Evolutionary conservation across 2,888 invertebrate genomes (phyloP).

Genomic region (Physocephala rufipes): DNA sequence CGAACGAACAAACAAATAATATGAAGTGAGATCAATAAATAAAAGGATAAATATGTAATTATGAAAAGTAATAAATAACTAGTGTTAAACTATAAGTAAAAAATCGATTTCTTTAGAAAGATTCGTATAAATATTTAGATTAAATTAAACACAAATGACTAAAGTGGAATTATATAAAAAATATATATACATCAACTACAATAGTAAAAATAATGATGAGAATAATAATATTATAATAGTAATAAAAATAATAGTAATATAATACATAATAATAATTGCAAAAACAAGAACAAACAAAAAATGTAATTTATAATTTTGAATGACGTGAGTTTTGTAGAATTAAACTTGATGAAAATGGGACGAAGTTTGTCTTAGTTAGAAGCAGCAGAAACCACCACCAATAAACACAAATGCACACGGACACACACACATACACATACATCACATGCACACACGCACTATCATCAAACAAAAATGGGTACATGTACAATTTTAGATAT

Average conservation of each 20-base stretch:
- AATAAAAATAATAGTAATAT: not conserved
- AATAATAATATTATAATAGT: too few relatives aligned
- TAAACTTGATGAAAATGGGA: not conserved
- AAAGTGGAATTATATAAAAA: not conserved
- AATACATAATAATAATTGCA: not conserved
- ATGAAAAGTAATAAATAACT: constrained; percentile 1
- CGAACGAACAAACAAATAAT: not conserved
- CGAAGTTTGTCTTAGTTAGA: not conserved
- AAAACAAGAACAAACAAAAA: not conserved
- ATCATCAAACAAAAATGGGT: too few relatives aligned
- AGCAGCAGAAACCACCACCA: constrained; percentile 10
- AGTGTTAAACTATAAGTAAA: constrained; percentile 24
- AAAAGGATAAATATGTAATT: not conserved
- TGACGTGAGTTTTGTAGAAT: not conserved
- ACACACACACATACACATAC: not conserved
- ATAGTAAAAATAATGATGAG: too few relatives aligned
- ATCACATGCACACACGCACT: too few relatives aligned
- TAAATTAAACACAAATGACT: constrained; percentile 9
- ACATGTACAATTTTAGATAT: not conserved
- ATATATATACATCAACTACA: too few relatives aligned
- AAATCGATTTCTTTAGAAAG: not conserved
- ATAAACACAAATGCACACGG: not conserved
- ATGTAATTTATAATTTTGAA: not conserved
- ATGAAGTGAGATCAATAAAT: not conserved
- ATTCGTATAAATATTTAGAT: not conserved